Base-by-base conservation (phyloP, 1,140 invertebrate species). In the Anthonomus grandis region DNA sequence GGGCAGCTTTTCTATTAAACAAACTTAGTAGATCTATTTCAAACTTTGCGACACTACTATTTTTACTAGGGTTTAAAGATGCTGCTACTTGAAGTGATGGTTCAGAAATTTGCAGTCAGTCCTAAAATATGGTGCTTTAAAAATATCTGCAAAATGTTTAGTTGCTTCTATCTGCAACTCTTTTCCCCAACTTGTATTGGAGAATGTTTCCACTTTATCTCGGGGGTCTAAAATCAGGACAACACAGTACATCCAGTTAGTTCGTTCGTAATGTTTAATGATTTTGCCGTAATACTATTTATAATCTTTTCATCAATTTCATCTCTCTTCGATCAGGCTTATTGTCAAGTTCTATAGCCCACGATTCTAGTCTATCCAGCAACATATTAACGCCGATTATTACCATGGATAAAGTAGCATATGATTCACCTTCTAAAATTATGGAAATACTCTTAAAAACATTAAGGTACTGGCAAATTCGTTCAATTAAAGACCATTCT, bases 321-420 rank as follows among this genome's bases (percentile, higher is more conserved):
- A 13, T 39, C 37, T n/a, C n/a, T n/a, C n/a, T n/a, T 13, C 37
- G 10, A 15, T 39, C 37, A n/a, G 17, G 10, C 17, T 39, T 39
- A 39, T 39, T 9, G 37, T 9, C 10, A 39, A 15, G 17, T 9
- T 39, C 10, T 15, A 39, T n/a, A n/a, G 17, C 37, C 15, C 15
- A 41, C 21, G 36, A 19, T 50, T 56, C 18, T 24, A 60, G 31
- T 25, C 56, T 60, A 45, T 60, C 51, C 24, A 60, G 34, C 12
- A 60, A 41, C 34, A 50, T 60, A 56, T 60, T 60, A 22, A 60
- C 50, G 22, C 47, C 45, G 41, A 60, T 56, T 24, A n/a, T 31
- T 31, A 31, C 6, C n/a, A 8, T 31, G 27, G 27, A n/a, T 31
- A 60, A 23, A 31, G 27, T 31, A 31, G 27, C 27, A 31, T 31